Conservation (phyloP, 2,113 vertebrate species). For the Zonotrichia leucophrys region DNA sequence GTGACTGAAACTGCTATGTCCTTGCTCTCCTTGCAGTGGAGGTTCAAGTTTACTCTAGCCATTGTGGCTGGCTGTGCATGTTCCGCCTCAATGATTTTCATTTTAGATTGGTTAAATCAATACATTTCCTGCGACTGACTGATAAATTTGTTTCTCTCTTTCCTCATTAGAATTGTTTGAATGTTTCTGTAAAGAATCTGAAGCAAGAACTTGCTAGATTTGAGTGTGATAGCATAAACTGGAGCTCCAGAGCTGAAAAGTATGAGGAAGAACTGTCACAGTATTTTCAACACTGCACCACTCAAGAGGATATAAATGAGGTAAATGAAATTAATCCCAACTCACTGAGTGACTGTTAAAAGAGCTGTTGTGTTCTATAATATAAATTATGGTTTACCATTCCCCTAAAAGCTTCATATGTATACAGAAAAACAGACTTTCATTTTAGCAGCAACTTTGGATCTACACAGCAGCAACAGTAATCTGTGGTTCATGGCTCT, state of each 20-base stretch:
- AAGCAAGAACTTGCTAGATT: conserved; percentile 76
- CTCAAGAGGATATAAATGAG: conserved; percentile 81
- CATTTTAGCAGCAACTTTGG: background rate
- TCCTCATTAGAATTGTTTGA: conserved; percentile 70
- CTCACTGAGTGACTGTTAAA: background rate
- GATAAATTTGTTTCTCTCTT: background rate
- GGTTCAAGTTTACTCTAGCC: background rate
- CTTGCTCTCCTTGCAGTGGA: background rate
- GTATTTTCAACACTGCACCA: conserved; percentile 61
- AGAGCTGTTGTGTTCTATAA: background rate
- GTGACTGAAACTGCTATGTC: background rate
- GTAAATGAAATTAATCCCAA: conserved; percentile 52
- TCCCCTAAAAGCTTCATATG: background rate
- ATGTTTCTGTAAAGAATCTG: conserved; percentile 75
- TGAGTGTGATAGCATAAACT: conserved; percentile 67
- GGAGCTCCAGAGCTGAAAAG: conserved; percentile 64
- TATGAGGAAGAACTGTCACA: conserved; percentile 61
- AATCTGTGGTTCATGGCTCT: background rate
- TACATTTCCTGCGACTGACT: background rate
- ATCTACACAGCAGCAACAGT: background rate
- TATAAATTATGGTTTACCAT: background rate
- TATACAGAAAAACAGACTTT: background rate
- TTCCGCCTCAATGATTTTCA: background rate
- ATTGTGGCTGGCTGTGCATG: background rate
- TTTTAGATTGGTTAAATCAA: background rate